Conservation (phyloP, 2,797 vertebrate species). For the Lepidocolaptes lacrymiger region DNA sequence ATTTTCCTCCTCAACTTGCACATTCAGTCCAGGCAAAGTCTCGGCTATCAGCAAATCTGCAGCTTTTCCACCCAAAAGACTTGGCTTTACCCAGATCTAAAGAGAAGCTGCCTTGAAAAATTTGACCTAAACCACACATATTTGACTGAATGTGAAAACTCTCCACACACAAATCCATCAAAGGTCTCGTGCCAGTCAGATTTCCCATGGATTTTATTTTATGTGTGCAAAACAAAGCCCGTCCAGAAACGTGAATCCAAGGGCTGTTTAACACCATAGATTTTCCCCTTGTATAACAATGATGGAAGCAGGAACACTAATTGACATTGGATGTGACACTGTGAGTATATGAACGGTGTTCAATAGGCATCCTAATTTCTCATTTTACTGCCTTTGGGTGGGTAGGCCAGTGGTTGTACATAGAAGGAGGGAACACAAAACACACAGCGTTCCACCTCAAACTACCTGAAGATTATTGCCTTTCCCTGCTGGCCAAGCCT, state of each 20-base stretch:
- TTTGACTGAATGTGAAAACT: background rate
- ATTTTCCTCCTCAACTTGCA: background rate
- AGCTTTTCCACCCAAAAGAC: background rate
- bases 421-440: background rate
- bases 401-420: background rate
- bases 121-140: background rate
- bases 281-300: slow-evolving; percentile 71
- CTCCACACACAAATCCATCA: background rate
- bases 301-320: slow-evolving; percentile 56
- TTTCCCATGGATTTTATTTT: slow-evolving; percentile 19
- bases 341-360: slow-evolving; percentile 37
- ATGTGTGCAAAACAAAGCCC: slow-evolving; percentile 59
- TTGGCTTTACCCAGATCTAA: background rate
- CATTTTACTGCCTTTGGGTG: slow-evolving; percentile 40
- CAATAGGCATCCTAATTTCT: slow-evolving; percentile 56
- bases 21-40: background rate
- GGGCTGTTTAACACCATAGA: slow-evolving; percentile 63
- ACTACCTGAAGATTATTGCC: background rate
- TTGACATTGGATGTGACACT: slow-evolving; percentile 25
- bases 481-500: background rate
- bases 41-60: background rate
- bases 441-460: fast-evolving
- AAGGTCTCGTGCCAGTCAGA: background rate
- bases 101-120: background rate
- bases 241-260: slow-evolving; percentile 34